Base-by-base conservation (phyloP, 2,888 invertebrate species). In the Linnaemya vulpina region DNA sequence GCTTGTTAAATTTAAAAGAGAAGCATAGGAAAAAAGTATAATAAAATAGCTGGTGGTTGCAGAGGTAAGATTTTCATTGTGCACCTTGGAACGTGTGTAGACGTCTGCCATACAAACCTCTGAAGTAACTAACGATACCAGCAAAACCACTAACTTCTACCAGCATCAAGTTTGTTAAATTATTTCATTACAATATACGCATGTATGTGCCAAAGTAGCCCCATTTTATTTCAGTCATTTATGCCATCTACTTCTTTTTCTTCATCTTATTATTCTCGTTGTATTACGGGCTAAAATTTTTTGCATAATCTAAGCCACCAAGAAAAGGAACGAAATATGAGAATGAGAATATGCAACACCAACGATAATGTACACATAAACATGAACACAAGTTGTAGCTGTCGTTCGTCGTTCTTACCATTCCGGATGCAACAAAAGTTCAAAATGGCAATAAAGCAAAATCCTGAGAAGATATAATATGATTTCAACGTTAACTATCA, bases 231-330 rank as follows among this genome's bases (percentile, higher is more conserved):
- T 84, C 30, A 43, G 38, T 9, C 53, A 40, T 46, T 49, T 58
- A 65, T 81, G 80, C 20, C 55, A 60, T 49, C 38, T 7, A 67
- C 17, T 49, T 40, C 13, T 71, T 25, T 25, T 43, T 38, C 22
- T 68, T 10, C 49, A 78, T 74, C 13, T 53, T 65, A 35, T 53
- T 65, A 35, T 67, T 11, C 30, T 49, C 15, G 30, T 60, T 20
- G 51, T 60, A 38, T 49, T 10, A 22, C 51, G 68, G 62, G 15
- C 74, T 74, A 63, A 74, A 7, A 49, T 11, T 51, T 75, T 75
- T 79, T 75, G 71, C 84, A 75, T 79, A 83, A 77, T 73, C 67
- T 62, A 25, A 68, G 15, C 46, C 62, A 55, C 55, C 49, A 63
- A 17, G 55, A 62, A 62, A 46, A 67, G 53, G 55, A 68, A 63